Conservation (phyloP, 2,888 invertebrate genomes). For the Drosophila algonquin region DNA sequence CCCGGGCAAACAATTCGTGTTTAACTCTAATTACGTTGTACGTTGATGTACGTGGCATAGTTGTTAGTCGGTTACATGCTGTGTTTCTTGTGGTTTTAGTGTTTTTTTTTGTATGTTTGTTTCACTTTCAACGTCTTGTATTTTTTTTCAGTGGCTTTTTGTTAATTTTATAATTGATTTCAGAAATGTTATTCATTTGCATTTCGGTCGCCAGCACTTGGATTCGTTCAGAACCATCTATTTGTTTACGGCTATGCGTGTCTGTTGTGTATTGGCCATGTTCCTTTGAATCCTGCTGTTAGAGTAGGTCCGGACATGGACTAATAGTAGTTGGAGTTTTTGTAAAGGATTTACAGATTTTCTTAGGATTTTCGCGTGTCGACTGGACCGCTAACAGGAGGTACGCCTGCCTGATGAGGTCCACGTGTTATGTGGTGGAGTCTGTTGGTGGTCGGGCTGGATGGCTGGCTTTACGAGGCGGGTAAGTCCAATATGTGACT, state of each 20-base stretch:
- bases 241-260: conserved; percentile 40
- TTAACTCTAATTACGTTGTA: conserved; percentile 45
- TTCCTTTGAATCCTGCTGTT: conserved; percentile 16
- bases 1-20: conserved; percentile 47
- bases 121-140: conserved; percentile 27
- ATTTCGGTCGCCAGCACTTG: conserved; percentile 58
- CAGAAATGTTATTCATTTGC: conserved; percentile 72
- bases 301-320: conserved; percentile 31
- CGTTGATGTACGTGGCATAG: conserved; percentile 45
- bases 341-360: conserved; percentile 35
- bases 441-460: conserved; percentile 48
- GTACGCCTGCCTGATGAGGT: conserved; percentile 54
- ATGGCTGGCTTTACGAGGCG: conserved; percentile 73
- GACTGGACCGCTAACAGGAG: conserved; percentile 37
- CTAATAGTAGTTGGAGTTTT: conserved; percentile 1
- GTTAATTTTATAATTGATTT: conserved; percentile 43
- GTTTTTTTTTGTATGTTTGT: conserved; percentile 23
- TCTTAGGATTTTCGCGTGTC: conserved; percentile 14
- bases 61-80: conserved; percentile 40
- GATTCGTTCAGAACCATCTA: conserved; percentile 24
- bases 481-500: conserved; percentile 79
- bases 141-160: conserved; percentile 29
- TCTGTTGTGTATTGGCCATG: conserved; percentile 33
- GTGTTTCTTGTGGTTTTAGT: conserved; percentile 26
- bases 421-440: conserved; percentile 43